Conservation (phyloP, 2,797 vertebrate species). For the Hypotaenidia philippensis region DNA sequence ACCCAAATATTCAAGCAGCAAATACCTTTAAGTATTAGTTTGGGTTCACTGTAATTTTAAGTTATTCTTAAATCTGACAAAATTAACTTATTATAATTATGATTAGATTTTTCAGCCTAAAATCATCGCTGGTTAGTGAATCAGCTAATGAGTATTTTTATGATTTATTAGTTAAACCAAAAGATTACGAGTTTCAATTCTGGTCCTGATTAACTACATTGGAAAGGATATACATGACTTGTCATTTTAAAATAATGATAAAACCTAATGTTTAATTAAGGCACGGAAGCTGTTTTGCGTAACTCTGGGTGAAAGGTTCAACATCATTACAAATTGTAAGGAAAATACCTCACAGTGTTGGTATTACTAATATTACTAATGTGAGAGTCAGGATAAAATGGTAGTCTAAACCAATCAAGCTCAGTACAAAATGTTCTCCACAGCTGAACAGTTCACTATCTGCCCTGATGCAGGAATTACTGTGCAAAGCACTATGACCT, state of each 20-base stretch:
- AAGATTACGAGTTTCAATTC: slow-evolving; percentile 30
- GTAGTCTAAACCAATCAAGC: neutral
- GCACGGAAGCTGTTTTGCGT: neutral
- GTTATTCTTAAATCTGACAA: slow-evolving; percentile 7
- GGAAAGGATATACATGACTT: neutral
- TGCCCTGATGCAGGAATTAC: slow-evolving; percentile 29
- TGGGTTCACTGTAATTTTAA: neutral
- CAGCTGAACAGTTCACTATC: slow-evolving; percentile 11
- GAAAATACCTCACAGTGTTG: neutral
- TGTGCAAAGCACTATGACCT: slow-evolving; percentile 36
- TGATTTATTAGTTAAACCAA: slow-evolving; percentile 31
- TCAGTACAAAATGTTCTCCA: neutral
- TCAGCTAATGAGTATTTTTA: slow-evolving; percentile 46
- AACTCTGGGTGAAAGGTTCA: slow-evolving; percentile 1
- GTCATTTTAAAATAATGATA: slow-evolving; percentile 22
- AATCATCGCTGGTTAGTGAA: slow-evolving; percentile 47
- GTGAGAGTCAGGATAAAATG: neutral
- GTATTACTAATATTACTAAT: neutral
- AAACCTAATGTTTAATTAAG: slow-evolving; percentile 37
- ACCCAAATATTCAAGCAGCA: neutral
- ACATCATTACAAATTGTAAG: neutral
- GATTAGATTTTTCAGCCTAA: slow-evolving; percentile 38
- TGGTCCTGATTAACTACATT: slow-evolving; percentile 7
- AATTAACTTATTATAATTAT: slow-evolving; percentile 8
- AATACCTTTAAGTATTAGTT: neutral